phyloP scores from a whole-genome alignment of 1,140 invertebrate genomes.

The Druon quercuslanigerum region DNA sequence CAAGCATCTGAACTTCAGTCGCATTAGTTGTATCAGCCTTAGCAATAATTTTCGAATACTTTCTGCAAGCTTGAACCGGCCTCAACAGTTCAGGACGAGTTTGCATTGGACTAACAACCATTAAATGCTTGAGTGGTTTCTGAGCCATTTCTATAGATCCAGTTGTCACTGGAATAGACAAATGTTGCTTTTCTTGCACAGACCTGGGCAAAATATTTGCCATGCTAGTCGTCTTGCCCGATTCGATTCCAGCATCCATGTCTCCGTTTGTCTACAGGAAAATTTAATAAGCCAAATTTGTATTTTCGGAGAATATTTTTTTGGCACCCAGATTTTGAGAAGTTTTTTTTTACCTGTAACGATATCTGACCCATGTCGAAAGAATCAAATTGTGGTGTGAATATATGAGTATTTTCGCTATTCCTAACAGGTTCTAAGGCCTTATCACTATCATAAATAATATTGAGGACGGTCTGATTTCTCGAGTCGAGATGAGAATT shows the following conservation, averaged over 20 bases:
- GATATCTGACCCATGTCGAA: slow-evolving; percentile 67
- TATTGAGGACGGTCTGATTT: slow-evolving; percentile 60
- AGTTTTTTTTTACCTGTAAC: slow-evolving; percentile 53
- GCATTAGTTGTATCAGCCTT: slow-evolving; percentile 52
- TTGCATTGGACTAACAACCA: slow-evolving; percentile 50
- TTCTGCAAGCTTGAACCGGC: slow-evolving; percentile 47
- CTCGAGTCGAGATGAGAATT: slow-evolving; percentile 41
- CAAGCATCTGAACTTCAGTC: slow-evolving; percentile 40
- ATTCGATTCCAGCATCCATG: slow-evolving; percentile 60
- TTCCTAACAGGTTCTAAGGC: slow-evolving; percentile 50
- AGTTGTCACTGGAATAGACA: slow-evolving; percentile 32
- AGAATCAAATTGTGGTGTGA: slow-evolving; percentile 60
- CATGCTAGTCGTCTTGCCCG: slow-evolving; percentile 61
- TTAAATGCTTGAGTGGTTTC: slow-evolving; percentile 41
- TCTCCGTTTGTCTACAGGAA: slow-evolving; percentile 55
- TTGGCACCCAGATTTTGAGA: not conserved
- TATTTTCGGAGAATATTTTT: not conserved
- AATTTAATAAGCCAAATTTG: slow-evolving; percentile 3
- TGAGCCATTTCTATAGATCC: slow-evolving; percentile 39
- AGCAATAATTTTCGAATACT: slow-evolving; percentile 59
- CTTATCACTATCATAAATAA: slow-evolving; percentile 65
- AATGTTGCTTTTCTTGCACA: slow-evolving; percentile 51
- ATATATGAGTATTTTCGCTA: slow-evolving; percentile 50
- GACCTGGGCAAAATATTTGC: slow-evolving; percentile 67
- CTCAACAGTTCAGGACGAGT: slow-evolving; percentile 43